Evolutionary conservation across 1,140 invertebrate genomes (phyloP).

Genomic region (Trinorchestia longiramus): DNA sequence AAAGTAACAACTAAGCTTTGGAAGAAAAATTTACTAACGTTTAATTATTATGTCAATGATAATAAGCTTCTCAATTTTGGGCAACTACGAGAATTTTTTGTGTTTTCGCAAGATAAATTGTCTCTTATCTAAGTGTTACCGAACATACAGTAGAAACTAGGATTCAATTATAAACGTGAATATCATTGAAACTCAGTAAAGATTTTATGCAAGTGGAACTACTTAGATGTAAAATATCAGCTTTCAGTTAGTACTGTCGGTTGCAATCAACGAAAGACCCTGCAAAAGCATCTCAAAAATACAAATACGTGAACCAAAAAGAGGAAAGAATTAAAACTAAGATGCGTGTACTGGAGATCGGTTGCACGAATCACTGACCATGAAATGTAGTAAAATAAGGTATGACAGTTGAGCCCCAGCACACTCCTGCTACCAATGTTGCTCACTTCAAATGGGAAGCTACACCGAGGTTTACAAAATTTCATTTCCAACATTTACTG

Average conservation of each 20-base stretch:
- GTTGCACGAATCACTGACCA: too few relatives aligned
- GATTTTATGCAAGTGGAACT: neutral
- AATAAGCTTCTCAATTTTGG: neutral
- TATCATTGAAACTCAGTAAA: neutral
- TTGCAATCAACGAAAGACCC: neutral
- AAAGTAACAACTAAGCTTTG: neutral
- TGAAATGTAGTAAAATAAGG: too few relatives aligned
- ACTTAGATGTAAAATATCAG: neutral
- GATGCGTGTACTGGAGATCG: too few relatives aligned
- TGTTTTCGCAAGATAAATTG: neutral
- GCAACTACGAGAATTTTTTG: neutral
- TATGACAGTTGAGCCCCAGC: neutral
- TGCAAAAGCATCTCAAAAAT: neutral
- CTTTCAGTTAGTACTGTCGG: neutral
- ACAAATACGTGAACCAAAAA: neutral
- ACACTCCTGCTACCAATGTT: neutral
- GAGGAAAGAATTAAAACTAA: too few relatives aligned
- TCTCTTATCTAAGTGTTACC: neutral
- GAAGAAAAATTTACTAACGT: neutral
- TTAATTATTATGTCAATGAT: neutral
- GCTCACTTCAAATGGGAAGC: neutral
- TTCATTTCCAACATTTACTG: neutral
- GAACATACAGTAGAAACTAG: neutral
- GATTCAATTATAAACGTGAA: neutral
- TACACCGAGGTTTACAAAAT: neutral